Evolutionary conservation across 2,113 vertebrate genomes (phyloP).

Genomic region (Columbina picui): DNA sequence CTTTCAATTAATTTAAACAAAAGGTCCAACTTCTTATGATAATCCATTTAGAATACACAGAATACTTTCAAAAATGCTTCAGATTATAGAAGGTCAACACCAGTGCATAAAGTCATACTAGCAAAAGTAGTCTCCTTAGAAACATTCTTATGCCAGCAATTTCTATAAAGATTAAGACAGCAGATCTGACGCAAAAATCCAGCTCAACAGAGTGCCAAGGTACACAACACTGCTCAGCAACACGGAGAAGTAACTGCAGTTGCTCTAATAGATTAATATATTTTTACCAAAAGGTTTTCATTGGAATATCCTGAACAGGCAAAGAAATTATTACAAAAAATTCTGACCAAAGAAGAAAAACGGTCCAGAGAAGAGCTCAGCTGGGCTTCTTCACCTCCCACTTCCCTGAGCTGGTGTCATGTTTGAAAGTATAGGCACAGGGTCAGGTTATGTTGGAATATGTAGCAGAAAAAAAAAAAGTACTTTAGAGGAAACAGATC

Average conservation of each 20-base stretch:
- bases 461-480: background rate
- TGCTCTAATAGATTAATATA: background rate
- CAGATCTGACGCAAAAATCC: background rate
- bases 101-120: background rate
- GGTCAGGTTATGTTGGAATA: background rate
- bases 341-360: background rate
- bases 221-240: background rate
- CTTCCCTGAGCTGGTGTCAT: background rate
- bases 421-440: background rate
- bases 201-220: background rate
- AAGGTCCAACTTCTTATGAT: background rate
- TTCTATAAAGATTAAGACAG: background rate
- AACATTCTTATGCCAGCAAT: background rate
- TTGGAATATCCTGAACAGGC: background rate
- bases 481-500: background rate
- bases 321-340: background rate
- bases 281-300: background rate
- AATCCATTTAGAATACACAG: background rate
- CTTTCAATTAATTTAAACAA: background rate
- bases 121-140: background rate
- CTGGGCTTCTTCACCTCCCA: background rate
- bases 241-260: background rate
- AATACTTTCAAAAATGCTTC: constrained; percentile 7
- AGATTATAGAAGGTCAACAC: background rate
- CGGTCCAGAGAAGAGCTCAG: background rate